Percentiles rank a stretch among this genome's conserved stretches.
Conservation (phyloP, 1,140 invertebrate species). For the Hylyphantes graminicola region DNA sequence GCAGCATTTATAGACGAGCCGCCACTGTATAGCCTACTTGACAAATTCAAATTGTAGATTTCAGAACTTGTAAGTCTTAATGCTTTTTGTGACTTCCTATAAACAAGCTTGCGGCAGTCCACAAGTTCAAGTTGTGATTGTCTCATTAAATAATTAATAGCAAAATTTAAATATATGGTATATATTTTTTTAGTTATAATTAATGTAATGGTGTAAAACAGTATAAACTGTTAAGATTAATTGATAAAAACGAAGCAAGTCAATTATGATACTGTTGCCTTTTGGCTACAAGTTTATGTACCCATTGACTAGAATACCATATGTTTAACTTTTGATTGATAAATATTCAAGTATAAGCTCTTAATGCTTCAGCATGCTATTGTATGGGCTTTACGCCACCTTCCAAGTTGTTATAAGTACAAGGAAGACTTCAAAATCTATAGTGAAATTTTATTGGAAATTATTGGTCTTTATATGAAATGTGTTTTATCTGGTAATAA, state of each 20-base stretch:
- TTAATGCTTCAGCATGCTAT: conserved; percentile 23
- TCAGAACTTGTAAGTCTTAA: conserved; percentile 18
- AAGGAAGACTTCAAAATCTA: neutral
- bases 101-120: conserved; percentile 31
- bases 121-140: conserved; percentile 48
- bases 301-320: neutral
- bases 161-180: neutral
- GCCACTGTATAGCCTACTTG: conserved; percentile 1
- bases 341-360: conserved; percentile 11
- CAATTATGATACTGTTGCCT: neutral
- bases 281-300: neutral
- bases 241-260: neutral
- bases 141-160: conserved; percentile 37
- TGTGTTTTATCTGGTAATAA: too few species aligned
- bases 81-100: conserved; percentile 30
- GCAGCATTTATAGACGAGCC: too few species aligned
- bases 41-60: conserved; percentile 25
- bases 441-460: neutral
- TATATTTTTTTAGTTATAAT: neutral
- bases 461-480: neutral
- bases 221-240: neutral
- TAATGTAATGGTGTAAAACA: neutral
- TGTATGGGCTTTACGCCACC: neutral
- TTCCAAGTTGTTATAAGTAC: neutral
- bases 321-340: neutral